Evolutionary conservation across 2,797 vertebrate species (phyloP).

Genomic region (Ataeniobius toweri): DNA sequence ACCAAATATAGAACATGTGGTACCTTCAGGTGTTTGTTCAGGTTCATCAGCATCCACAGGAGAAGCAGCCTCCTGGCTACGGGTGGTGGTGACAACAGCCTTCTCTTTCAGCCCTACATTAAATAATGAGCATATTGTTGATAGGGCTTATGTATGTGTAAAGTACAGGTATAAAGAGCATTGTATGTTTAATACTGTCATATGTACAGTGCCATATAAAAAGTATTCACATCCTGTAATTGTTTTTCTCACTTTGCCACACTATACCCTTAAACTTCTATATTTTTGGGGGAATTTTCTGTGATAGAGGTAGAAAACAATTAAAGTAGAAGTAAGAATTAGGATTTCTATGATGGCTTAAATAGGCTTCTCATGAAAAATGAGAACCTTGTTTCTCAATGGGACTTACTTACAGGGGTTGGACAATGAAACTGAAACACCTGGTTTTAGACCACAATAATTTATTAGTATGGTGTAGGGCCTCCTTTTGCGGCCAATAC

Average conservation of each 20-base stretch:
- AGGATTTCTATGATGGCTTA: too few species aligned
- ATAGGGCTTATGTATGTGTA: conserved; percentile 1
- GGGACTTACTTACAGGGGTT: too few species aligned
- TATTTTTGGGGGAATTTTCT: neutral
- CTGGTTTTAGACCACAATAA: too few species aligned
- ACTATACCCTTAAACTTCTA: neutral
- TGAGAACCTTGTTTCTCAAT: too few species aligned
- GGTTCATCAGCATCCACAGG: conserved; percentile 39
- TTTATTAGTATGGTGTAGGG: too few species aligned
- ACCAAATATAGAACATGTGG: neutral
- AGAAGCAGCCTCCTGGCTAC: conserved; percentile 36
- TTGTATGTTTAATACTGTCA: neutral
- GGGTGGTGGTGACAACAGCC: conserved; percentile 38
- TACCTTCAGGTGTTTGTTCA: conserved; percentile 69
- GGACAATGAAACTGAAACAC: too few species aligned
- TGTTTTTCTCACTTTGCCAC: neutral
- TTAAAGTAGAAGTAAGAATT: too few species aligned
- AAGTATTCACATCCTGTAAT: neutral
- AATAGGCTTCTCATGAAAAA: too few species aligned
- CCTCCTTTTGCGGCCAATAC: too few species aligned
- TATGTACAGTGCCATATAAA: neutral
- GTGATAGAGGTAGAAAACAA: too few species aligned
- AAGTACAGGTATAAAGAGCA: neutral
- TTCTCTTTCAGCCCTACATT: conserved; percentile 80
- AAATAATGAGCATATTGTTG: conserved; percentile 58